These are phyloP conservation scores for Myotis davidii DNA, from an alignment of 2,113 vertebrate genomes.

Conservation along the genomic window DNA sequence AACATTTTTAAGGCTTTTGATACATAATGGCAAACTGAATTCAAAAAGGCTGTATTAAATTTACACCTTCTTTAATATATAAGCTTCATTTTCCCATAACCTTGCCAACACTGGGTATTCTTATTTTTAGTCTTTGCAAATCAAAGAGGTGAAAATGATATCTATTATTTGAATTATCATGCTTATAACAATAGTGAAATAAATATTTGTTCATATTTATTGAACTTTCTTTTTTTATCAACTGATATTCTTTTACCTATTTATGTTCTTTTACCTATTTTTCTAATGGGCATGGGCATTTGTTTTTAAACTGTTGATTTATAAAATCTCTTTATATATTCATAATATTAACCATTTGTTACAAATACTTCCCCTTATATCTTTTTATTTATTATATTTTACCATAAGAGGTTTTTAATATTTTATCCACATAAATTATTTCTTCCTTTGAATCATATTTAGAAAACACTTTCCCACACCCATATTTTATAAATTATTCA, in stretches of 20 bases:
- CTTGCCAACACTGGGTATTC: constrained; percentile 15
- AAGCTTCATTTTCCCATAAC: not conserved
- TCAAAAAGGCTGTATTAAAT: not conserved
- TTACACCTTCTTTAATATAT: not conserved
- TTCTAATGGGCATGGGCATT: not conserved
- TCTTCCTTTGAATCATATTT: constrained; percentile 50
- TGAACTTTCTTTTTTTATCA: constrained; percentile 27
- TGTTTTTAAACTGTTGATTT: constrained; percentile 52
- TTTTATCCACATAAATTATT: constrained; percentile 22
- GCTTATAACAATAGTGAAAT: constrained; percentile 43
- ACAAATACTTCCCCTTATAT: constrained; percentile 34
- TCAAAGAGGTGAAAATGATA: constrained; percentile 3
- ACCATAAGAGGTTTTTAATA: not conserved
- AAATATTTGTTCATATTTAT: constrained; percentile 43
- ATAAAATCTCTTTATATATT: constrained; percentile 48
- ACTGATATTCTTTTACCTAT: constrained; percentile 10
- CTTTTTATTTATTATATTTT: constrained; percentile 22
- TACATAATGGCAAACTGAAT: constrained; percentile 20
- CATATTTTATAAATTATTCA: constrained; percentile 43
- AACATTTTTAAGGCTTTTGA: constrained; percentile 52
- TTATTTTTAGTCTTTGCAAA: constrained; percentile 44
- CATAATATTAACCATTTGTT: constrained; percentile 35
- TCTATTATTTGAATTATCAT: constrained; percentile 43
- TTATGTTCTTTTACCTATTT: constrained; percentile 37
- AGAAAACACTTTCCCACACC: constrained; percentile 23